Evolutionary conservation across 2,113 vertebrate genomes (phyloP), one percentile per base, ranked within the genome.

Genomic region (Hemibagrus wyckioides): DNA sequence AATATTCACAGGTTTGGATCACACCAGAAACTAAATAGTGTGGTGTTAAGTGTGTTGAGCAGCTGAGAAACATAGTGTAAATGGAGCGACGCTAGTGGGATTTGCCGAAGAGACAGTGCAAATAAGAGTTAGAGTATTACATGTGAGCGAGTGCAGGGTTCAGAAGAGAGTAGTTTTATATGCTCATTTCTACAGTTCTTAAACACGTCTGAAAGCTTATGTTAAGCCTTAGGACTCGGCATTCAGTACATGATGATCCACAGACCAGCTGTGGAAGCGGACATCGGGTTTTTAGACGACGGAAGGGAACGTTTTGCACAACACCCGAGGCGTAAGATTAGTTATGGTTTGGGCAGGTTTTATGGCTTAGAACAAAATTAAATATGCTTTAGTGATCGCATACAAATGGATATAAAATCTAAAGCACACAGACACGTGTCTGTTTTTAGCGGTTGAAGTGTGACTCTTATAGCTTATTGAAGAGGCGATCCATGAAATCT

Each of bases 371-470:
- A 80, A 76, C 44, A 14, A 88, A 83, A 84, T 86, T 10, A 83
- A 65, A 80, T 65, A 23, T 84, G 75, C 88, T 92, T 86, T 88
- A 65, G 57, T 86, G 83, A 67, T 83, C 44, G 15, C 73, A 84
- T 36, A 21, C n/a, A 67, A 85, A 33, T 86, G 39, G 28, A 36
- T 19, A 25, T 41, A 48, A 50, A 15, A 33, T 52, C 69, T 63
- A 52, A 85, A 75, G 69, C 67, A 86, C 71, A 80, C 5, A 41
- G 48, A 83, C 86, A 33, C 80, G 91, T 25, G 54, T 71, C 63
- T 65, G 76, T 86, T 73, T 92, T 91, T 89, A 63, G 80, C 82
- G 71, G 33, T 71, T 85, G 79, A 80, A 73, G 75, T 1, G 82
- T 90, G 89, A 28, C 30, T 80, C 13, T 87, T 36, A 1, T 21